Evolutionary conservation across 1,140 invertebrate genomes (phyloP).

Genomic region (Zaprionus kolodkinae): DNA sequence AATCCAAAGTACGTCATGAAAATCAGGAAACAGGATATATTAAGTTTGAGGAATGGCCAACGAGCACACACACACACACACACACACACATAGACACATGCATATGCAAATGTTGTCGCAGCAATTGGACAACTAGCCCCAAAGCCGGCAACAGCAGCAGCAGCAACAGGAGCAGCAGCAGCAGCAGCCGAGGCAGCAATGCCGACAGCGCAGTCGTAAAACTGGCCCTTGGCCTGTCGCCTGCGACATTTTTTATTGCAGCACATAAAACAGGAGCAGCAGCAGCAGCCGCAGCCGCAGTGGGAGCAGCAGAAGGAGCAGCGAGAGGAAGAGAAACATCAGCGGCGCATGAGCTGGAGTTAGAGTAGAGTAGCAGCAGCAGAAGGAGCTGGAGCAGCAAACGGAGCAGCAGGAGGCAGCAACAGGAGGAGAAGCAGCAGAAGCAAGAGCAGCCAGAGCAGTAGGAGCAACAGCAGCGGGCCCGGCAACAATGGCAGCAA

Average conservation of each 20-base stretch:
- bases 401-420: conserved; percentile 11
- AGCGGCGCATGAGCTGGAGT: not conserved
- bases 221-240: conserved; percentile 62
- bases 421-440: conserved; percentile 10
- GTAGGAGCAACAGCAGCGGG: conserved; percentile 20
- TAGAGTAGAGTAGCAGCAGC: conserved; percentile 14
- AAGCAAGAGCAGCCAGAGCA: conserved; percentile 28
- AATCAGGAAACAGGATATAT: conserved; percentile 83
- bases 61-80: conserved; percentile 50
- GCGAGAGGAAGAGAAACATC: not conserved
- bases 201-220: conserved; percentile 56
- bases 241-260: conserved; percentile 78
- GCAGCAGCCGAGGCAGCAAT: conserved; percentile 22
- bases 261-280: conserved; percentile 70
- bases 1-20: conserved; percentile 76
- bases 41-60: conserved; percentile 78
- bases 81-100: conserved; percentile 39
- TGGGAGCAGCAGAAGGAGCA: conserved; percentile 38
- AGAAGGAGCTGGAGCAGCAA: conserved; percentile 3
- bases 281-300: conserved; percentile 46
- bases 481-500: conserved; percentile 42
- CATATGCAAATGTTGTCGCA: conserved; percentile 65
- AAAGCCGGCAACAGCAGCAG: conserved; percentile 49
- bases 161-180: conserved; percentile 22
- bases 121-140: conserved; percentile 69